Base-by-base conservation (phyloP, 2,113 vertebrate genomes). In the Ovibos moschatus region DNA sequence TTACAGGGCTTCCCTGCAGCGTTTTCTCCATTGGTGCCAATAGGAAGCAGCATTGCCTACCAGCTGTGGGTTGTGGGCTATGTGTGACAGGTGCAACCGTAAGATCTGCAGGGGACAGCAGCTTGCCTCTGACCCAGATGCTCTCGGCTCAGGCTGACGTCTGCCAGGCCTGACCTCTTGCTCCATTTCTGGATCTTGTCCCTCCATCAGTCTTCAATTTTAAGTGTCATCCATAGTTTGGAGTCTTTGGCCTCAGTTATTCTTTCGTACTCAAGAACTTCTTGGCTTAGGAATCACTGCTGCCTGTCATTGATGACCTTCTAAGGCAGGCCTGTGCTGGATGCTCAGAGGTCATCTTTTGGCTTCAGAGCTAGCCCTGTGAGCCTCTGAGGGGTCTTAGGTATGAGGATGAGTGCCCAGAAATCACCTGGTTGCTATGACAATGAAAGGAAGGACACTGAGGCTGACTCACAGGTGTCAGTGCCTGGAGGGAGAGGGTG, bases 1-100 rank as follows among this genome's bases (percentile, higher is more conserved):
- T 95, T 57, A 85, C 33, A 58, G 96, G 74, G 47, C 3, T 74
- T 91, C 27, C 94, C 95, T 79, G 78, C 86, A 78, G 97, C 27
- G 90, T 57, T 28, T 90, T 93, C 17, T 78, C 47, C 0, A 36
- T 5, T 12, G 36, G 60, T 78, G 50, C 45, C 87, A 25, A 62
- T 30, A 64, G 53, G 78, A 67, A 94, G 82, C 58, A 5, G 30
- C 14, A 7, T 36, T 19, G 76, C 33, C 36, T 33, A 8, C 60
- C 60, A 5, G 40, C 5, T 17, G 16, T 76, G 27, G n/a, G 40
- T 43, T 43, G 50, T 33, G 2, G 43, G 2, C 17, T 6, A 13
- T 74, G 25, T 25, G 27, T 0, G 0, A 40, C 53, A 28, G 58
- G 45, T 5, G 15, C 21, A 17, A 19, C 76, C 89, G 67, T 30